These are phyloP conservation scores for Ceratoteleas bidentatus DNA, from an alignment of 1,140 invertebrate genomes.

Conservation along the genomic window DNA sequence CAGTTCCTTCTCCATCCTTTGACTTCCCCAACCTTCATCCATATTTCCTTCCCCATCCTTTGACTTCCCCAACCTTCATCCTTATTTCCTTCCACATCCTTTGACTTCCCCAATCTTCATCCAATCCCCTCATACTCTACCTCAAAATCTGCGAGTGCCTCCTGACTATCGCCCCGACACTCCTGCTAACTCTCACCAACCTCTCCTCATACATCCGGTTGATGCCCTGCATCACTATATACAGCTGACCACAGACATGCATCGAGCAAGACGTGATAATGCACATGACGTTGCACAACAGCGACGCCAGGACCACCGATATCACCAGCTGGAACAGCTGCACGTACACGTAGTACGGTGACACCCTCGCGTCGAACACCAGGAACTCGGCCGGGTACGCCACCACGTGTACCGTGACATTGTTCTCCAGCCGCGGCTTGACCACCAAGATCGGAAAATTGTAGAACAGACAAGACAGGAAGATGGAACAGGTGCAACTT, in stretches of 20 bases:
- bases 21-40: background rate
- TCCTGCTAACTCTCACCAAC: no score
- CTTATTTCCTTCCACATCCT: background rate
- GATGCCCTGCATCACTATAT: background rate
- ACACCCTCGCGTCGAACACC: background rate
- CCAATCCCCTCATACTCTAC: no score
- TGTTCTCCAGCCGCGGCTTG: conserved; percentile 1
- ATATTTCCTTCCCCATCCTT: background rate
- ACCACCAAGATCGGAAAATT: conserved; percentile 1
- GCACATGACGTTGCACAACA: background rate
- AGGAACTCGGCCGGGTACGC: conserved; percentile 6
- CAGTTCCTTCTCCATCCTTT: background rate
- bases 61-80: background rate
- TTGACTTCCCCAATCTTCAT: background rate
- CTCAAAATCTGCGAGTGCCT: no score
- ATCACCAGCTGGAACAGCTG: background rate
- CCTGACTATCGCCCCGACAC: no score
- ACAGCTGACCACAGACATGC: conserved; percentile 23
- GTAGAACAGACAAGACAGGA: conserved; percentile 1
- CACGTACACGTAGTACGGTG: conserved; percentile 14
- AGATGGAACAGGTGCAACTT: conserved; percentile 8
- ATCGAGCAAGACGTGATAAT: conserved; percentile 6
- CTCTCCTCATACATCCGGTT: background rate
- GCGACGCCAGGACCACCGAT: background rate
- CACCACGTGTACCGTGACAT: background rate